Base-by-base conservation (phyloP, 2,888 invertebrate genomes). In the Phyllotreta striolata region DNA sequence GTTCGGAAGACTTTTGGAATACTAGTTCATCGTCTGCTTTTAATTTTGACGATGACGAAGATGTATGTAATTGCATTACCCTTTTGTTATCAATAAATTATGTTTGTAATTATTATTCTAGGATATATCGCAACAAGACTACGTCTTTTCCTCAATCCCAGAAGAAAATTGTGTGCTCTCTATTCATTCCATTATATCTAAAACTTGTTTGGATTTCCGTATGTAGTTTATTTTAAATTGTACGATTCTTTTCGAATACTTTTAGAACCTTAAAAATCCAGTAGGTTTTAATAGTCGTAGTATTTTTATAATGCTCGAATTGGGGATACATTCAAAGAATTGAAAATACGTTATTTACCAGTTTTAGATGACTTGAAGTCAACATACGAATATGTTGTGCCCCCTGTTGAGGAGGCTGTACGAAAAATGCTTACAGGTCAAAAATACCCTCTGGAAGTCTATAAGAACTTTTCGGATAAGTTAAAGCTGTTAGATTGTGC, bases 1-100 rank as follows among this genome's bases (percentile, higher is more conserved):
- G 34, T 47, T 88, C 88, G 55, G 90, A 90, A 64, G 91, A 89
- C 72, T 93, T 90, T 80, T 93, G 93, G 93, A 89, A 91, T 77
- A 88, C 87, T 41, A 89, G 88, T 72, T 87, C 88, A 73, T 89
- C 88, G 9, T 87, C 87, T 69, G 89, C 89, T 0, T 91, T 92
- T 72, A 89, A 86, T 78, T 93, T 93, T 77, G 92, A 92, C 70
- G 91, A 91, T 66, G 91, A 90, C 72, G 89, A 91, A 35, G 72
- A 70, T 57, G 37, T 54, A 49, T 10, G 44, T 13, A 24, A 24
- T 24, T 24, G 24, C 24, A 24, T 24, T 35, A 49, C 10, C 6
- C 34, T 47, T 8, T 34, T 12, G n/a, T 47, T 44, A 39, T 39
- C 24, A 34, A 9, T 24, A 41, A 39, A 55, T 34, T 12, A 37